phyloP scores from a whole-genome alignment of 2,888 invertebrate species.

The Lypha dubia region DNA sequence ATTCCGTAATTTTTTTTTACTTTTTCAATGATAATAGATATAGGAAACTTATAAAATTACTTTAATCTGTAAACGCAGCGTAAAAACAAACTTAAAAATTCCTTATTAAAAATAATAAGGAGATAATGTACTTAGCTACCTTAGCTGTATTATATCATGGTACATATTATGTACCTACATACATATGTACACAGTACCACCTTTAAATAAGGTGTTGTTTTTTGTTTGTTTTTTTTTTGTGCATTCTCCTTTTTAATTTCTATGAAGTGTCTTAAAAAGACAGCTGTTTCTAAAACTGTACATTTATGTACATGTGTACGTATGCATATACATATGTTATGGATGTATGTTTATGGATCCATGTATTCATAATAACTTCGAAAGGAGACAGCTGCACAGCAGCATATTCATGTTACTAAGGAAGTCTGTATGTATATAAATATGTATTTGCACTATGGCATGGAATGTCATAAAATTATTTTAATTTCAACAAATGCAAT shows the following conservation, averaged over 20 bases:
- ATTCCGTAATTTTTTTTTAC: too few species aligned
- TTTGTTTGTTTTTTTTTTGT: neutral
- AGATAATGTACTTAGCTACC: too few species aligned
- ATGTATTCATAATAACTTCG: too few species aligned
- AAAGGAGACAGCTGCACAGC: neutral
- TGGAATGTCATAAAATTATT: neutral
- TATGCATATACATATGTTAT: neutral
- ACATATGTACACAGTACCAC: neutral
- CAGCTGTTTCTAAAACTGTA: slow-evolving; percentile 28
- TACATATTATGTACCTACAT: too few species aligned
- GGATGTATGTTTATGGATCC: neutral
- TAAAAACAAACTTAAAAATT: too few species aligned
- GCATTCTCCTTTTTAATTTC: slow-evolving; percentile 5
- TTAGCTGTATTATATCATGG: too few species aligned
- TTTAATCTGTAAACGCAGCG: too few species aligned
- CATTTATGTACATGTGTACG: neutral
- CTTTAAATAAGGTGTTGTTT: neutral
- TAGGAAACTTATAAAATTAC: too few species aligned
- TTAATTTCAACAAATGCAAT: too few species aligned
- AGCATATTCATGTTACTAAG: neutral
- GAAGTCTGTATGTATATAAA: neutral
- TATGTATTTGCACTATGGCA: neutral
- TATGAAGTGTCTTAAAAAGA: neutral
- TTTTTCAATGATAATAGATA: too few species aligned
- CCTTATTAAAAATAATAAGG: too few species aligned